A percentile compares a stretch with the other conserved stretches of the same genome.
Conservation (phyloP, 2,797 vertebrate species). For the Centroberyx gerrardi region DNA sequence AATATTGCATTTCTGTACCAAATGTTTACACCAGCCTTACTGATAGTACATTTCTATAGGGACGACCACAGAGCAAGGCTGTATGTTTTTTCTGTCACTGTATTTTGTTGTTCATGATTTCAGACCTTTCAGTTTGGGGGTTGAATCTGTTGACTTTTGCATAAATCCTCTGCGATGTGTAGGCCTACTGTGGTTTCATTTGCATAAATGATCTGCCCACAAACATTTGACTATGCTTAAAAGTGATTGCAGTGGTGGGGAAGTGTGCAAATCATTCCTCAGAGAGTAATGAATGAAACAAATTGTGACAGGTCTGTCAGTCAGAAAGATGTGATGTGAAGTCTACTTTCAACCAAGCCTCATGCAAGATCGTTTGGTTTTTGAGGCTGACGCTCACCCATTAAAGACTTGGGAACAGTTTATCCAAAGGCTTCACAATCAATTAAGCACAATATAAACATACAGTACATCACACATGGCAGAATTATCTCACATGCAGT, state of each 20-base stretch:
- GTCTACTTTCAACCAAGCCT: neutral
- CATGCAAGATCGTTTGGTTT: neutral
- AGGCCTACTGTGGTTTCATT: neutral
- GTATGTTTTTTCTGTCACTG: too few relatives aligned
- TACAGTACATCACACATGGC: too few relatives aligned
- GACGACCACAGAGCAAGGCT: neutral
- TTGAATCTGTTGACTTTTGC: neutral
- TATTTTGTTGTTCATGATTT: neutral
- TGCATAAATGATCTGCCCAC: slow-evolving; percentile 37
- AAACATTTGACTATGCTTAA: slow-evolving; percentile 34
- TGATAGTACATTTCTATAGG: neutral
- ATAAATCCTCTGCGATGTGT: too few relatives aligned
- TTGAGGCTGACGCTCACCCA: neutral
- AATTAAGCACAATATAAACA: neutral
- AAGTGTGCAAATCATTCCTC: neutral
- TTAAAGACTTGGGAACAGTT: neutral
- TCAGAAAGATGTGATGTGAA: too few relatives aligned
- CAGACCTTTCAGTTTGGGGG: neutral
- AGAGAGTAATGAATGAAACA: neutral
- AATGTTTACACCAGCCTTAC: neutral
- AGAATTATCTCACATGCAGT: neutral
- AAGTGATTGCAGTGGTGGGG: neutral
- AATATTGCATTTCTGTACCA: too few relatives aligned
- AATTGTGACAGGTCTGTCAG: neutral
- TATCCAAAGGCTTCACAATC: neutral